Base-by-base conservation (phyloP, 2,888 invertebrate species). In the Dolichomitus sp. region DNA sequence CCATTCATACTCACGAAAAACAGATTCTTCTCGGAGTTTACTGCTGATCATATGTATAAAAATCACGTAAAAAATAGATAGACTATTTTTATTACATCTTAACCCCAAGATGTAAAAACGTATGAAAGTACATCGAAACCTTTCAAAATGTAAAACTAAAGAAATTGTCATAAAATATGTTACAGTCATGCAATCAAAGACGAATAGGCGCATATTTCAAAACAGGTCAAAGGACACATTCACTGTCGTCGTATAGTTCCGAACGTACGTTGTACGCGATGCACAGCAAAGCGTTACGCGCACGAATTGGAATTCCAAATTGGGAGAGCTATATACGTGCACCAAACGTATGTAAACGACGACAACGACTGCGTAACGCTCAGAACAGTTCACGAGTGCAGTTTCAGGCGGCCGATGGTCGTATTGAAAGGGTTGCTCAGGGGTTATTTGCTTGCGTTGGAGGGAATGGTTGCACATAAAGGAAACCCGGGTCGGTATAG, bases 371-470 rank as follows among this genome's bases (percentile, higher is more conserved):
- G 33, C 57, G 33, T 17, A 33, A 33, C 33, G 33, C 30, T 30
- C 1, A 14, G 33, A 33, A 33, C n/a, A 17, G 30, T 59, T 59
- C 33, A 59, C n/a, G 33, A 14, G 23, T 9, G 61, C 61, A 37
- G 61, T 61, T 37, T 17, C 61, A 17, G 37, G 27, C n/a, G n/a
- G n/a, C 17, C 9, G 37, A 40, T 61, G 19, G 61, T 61, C 33
- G 14, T 52, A 14, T n/a, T 66, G 14, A 37, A 59, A 79, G 78
- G 70, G 70, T 70, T 78, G 17, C 73, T 68, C 68, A 23, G 50
- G 68, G 80, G 42, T 74, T 63, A 63, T 74, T 74, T 74, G 61
- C 68, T 54, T 17, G 52, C 23, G 48, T 33, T 69, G n/a, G 37
- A 19, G 72, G 79, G 72, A 66, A 40, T 40, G 50, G 27, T 37